Base-by-base conservation (phyloP, 2,888 invertebrate species). In the Hedychridium roseum region DNA sequence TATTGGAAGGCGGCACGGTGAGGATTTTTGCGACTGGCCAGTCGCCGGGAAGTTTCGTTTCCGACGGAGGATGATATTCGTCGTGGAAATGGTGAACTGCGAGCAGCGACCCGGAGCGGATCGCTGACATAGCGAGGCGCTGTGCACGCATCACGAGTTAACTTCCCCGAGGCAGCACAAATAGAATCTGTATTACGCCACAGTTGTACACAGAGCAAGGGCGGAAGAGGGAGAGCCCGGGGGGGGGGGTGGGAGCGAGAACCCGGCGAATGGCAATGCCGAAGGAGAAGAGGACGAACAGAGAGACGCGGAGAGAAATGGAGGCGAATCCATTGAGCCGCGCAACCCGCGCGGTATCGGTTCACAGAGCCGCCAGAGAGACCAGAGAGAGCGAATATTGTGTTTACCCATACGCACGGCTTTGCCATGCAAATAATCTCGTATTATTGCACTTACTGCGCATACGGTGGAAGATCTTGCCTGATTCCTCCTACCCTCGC, bases 371-470 rank as follows among this genome's bases (percentile, higher is more conserved):
- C 66, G n/a, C n/a, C n/a, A n/a, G n/a, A n/a, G 67, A 66, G 59
- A 60, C 65, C 66, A 70, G 73, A 71, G 35, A 64, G 76, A 74
- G 76, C 73, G 77, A 78, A 76, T 78, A 78, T 78, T 78, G 76
- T 78, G 78, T 75, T 75, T 76, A 73, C 74, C 66, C 72, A 73
- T 74, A 75, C 73, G 74, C 75, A 75, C 70, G 71, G 74, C 71
- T 74, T 72, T 74, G 75, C 73, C 75, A 76, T 78, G 76, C 77
- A 76, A 78, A 78, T 78, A 78, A 78, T 78, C 78, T 76, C 73
- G 76, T 76, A 76, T 78, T 78, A 78, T 78, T 78, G 75, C 78
- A 78, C 77, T 77, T 76, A 76, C 74, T 74, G 73, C 68, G 57
- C 66, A 63, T 60, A 66, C 39, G 20, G 35, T 34, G 35, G 50